These are phyloP conservation scores for Orthochromis malagaraziensis DNA, from an alignment of 2,113 vertebrate species.

Conservation along the genomic window DNA sequence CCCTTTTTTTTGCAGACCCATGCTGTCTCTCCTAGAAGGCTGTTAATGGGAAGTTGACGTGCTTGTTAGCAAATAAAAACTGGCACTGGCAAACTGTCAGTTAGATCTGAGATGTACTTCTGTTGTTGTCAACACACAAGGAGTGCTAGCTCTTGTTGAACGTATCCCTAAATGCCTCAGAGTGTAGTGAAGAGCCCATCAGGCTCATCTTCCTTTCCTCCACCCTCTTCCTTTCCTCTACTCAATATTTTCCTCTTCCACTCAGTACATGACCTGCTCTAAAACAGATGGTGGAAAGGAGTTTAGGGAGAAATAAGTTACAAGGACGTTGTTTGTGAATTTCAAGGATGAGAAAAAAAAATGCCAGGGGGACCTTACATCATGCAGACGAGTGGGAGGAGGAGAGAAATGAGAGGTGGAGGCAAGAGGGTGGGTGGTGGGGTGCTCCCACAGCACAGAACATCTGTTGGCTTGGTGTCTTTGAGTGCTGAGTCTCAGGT, in stretches of 20 bases:
- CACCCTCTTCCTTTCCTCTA: not conserved
- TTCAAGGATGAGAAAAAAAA: slow-evolving; percentile 16
- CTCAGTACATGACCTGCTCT: slow-evolving; percentile 29
- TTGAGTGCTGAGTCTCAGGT: slow-evolving; percentile 37
- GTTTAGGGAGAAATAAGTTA: slow-evolving; percentile 53
- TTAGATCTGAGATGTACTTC: slow-evolving; percentile 1
- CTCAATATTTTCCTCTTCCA: not conserved
- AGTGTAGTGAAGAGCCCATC: not conserved
- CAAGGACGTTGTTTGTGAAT: slow-evolving; percentile 61
- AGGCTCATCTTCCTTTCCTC: slow-evolving; percentile 1
- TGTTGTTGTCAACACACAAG: slow-evolving; percentile 31
- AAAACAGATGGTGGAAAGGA: slow-evolving; percentile 57
- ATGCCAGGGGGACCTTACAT: slow-evolving; percentile 36
- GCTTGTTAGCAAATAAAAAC: slow-evolving; percentile 54
- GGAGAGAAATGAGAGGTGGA: not conserved
- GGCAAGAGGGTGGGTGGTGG: not conserved
- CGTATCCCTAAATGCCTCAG: not conserved
- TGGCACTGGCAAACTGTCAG: slow-evolving; percentile 29
- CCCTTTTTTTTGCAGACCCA: not conserved
- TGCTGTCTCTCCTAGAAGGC: slow-evolving; percentile 6
- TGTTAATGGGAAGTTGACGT: slow-evolving; percentile 42
- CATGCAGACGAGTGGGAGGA: slow-evolving; percentile 5
- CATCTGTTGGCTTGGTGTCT: slow-evolving; percentile 50
- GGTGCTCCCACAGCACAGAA: slow-evolving; percentile 20
- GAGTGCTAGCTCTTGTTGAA: slow-evolving; percentile 15